These are phyloP conservation scores for Pampus argenteus DNA, from an alignment of 2,797 vertebrate genomes.

Conservation along the genomic window DNA sequence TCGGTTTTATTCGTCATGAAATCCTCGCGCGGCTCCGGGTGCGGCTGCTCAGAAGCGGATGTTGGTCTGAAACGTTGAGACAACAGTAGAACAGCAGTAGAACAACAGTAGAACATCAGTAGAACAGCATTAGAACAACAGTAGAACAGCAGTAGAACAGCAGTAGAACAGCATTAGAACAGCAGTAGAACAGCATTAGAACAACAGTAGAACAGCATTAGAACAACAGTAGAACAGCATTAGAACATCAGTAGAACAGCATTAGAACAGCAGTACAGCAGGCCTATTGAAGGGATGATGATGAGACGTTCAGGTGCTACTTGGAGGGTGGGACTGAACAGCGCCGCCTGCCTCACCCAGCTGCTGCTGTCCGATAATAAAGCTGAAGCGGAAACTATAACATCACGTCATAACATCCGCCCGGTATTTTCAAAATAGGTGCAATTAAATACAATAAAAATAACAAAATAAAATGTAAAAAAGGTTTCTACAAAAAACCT, in stretches of 20 bases:
- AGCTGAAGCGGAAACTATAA: neutral
- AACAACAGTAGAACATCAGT: neutral
- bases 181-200: neutral
- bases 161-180: neutral
- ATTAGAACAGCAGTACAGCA: neutral
- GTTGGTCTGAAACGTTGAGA: neutral
- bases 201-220: neutral
- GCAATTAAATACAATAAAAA: neutral
- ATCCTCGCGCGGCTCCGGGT: neutral
- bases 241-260: neutral
- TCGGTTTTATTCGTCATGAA: neutral
- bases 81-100: neutral
- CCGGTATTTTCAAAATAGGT: slow-evolving; percentile 21
- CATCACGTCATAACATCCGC: neutral
- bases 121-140: neutral
- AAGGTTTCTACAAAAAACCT: too few species aligned
- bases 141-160: too few species aligned
- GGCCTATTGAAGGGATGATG: neutral
- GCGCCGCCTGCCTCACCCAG: slow-evolving; percentile 4
- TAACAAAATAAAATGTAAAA: too few species aligned
- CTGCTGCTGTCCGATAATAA: neutral
- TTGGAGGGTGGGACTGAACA: slow-evolving; percentile 43
- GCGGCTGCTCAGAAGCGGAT: neutral
- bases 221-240: neutral
- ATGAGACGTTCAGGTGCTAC: slow-evolving; percentile 57